These are phyloP conservation scores for Calameuta filiformis DNA, from an alignment of 2,888 invertebrate species.

Conservation along the genomic window DNA sequence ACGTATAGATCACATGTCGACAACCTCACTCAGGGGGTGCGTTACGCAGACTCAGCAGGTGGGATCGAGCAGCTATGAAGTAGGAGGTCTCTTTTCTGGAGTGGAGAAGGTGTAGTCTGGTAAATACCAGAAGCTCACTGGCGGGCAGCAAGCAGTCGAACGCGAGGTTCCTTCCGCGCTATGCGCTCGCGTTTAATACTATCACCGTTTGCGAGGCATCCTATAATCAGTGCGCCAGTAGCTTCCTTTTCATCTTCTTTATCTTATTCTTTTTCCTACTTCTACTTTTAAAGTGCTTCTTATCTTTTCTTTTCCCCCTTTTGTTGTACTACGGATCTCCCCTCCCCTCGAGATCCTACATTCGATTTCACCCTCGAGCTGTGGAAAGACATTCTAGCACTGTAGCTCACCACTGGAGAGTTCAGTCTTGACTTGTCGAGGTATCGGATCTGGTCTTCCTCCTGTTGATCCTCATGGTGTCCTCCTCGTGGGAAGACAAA, in stretches of 20 bases:
- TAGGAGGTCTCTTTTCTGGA: constrained; percentile 6
- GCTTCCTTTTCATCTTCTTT: background rate
- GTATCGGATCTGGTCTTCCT: background rate
- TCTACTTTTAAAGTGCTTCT: background rate
- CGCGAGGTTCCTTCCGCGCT: constrained; percentile 2
- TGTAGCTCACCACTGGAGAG: background rate
- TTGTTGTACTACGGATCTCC: background rate
- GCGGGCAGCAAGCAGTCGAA: constrained; percentile 5
- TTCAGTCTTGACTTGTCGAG: background rate
- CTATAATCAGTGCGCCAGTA: background rate
- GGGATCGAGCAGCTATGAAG: background rate
- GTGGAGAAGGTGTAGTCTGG: constrained; percentile 21
- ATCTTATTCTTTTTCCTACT: background rate
- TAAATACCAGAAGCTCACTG: constrained; percentile 19
- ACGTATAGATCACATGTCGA: background rate
- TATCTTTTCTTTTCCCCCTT: background rate
- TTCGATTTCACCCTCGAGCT: background rate
- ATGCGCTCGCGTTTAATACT: constrained; percentile 1
- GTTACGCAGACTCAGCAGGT: background rate
- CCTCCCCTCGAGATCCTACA: background rate
- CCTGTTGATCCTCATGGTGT: background rate
- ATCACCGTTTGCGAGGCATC: constrained; percentile 2
- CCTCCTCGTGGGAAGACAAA: background rate
- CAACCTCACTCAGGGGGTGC: background rate
- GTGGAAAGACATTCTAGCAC: background rate